Percentiles rank a stretch among this genome's conserved stretches.
phyloP scores from a whole-genome alignment of 2,888 invertebrate genomes.

The Hypselothyrea guttata region DNA sequence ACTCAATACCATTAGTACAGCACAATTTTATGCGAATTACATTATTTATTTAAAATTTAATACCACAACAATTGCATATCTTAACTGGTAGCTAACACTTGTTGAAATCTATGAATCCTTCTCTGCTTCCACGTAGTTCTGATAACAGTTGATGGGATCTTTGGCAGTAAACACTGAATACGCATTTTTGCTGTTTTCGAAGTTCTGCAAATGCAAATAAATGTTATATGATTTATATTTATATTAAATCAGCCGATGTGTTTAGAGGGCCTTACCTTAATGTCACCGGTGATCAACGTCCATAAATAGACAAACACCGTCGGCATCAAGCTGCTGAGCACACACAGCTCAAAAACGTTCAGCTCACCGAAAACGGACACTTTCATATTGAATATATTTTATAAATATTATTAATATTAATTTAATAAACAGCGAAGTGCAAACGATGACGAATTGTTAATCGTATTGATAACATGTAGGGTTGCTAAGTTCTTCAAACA shows the following conservation, averaged over 20 bases:
- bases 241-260: too few relatives aligned
- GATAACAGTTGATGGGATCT: constrained; percentile 80
- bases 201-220: constrained; percentile 64
- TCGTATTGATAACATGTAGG: constrained; percentile 51
- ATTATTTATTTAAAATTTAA: too few relatives aligned
- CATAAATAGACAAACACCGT: constrained; percentile 77
- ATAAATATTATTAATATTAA: constrained; percentile 3
- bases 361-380: constrained; percentile 59
- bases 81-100: too few relatives aligned
- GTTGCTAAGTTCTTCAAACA: constrained; percentile 17
- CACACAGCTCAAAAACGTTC: constrained; percentile 59
- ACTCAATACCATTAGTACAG: too few relatives aligned
- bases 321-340: constrained; percentile 74
- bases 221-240: not conserved
- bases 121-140: constrained; percentile 58
- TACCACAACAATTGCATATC: too few relatives aligned
- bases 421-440: not conserved
- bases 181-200: constrained; percentile 62
- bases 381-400: constrained; percentile 47
- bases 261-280: constrained; percentile 54
- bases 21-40: too few relatives aligned
- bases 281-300: constrained; percentile 75
- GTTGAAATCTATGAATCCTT: constrained; percentile 35
- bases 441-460: constrained; percentile 47
- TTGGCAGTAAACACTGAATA: constrained; percentile 66